These are phyloP conservation scores for Pogonus chalceus DNA, from an alignment of 1,140 invertebrate species.

Conservation along the genomic window DNA sequence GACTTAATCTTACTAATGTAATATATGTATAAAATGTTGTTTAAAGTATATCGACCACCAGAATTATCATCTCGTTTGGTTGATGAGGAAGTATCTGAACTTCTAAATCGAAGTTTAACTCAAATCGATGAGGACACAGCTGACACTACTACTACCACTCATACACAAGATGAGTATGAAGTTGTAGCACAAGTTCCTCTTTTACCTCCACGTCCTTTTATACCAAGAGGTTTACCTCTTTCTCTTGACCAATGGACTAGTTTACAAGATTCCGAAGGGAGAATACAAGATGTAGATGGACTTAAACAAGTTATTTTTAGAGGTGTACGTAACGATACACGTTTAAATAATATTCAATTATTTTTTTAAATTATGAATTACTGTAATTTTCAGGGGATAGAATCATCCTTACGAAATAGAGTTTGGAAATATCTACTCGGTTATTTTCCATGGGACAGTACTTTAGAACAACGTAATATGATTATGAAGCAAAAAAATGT, in stretches of 20 bases:
- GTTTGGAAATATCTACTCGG: slow-evolving; percentile 94
- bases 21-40: not conserved
- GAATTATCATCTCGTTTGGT: slow-evolving; percentile 34
- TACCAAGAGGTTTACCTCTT: slow-evolving; percentile 57
- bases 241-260: slow-evolving; percentile 67
- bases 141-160: slow-evolving; percentile 31
- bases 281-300: slow-evolving; percentile 54
- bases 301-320: slow-evolving; percentile 78
- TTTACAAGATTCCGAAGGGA: slow-evolving; percentile 65
- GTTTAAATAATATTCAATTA: slow-evolving; percentile 12
- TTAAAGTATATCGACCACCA: slow-evolving; percentile 41
- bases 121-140: slow-evolving; percentile 20
- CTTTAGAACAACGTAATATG: slow-evolving; percentile 56
- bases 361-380: slow-evolving; percentile 12
- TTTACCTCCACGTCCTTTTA: slow-evolving; percentile 45
- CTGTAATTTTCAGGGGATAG: slow-evolving; percentile 47
- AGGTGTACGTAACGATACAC: slow-evolving; percentile 57
- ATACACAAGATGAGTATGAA: slow-evolving; percentile 54
- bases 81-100: slow-evolving; percentile 45
- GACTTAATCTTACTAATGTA: not conserved
- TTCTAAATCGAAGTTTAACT: slow-evolving; percentile 46
- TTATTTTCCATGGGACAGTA: slow-evolving; percentile 80
- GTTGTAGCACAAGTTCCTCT: slow-evolving; percentile 49
- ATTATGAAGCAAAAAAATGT: slow-evolving; percentile 62
- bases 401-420: slow-evolving; percentile 61